Conservation (phyloP, 2,797 vertebrate genomes). For the Melanotaenia pygmaea region DNA sequence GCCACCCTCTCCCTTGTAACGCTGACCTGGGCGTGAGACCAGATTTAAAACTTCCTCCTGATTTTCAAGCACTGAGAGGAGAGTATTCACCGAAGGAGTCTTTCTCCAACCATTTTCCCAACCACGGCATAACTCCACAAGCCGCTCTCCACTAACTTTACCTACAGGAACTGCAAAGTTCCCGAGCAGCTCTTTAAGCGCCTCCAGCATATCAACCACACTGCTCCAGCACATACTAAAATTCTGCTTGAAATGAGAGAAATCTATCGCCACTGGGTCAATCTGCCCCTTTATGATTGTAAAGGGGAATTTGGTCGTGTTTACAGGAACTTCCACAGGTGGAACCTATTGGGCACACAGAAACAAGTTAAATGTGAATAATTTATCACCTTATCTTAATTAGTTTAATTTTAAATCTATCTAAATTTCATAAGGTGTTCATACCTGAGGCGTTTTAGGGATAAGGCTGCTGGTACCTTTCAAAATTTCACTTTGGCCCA, state of each 20-base stretch:
- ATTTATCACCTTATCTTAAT: not conserved
- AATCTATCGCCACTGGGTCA: conserved; percentile 76
- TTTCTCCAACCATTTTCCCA: conserved; percentile 63
- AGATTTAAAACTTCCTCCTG: conserved; percentile 68
- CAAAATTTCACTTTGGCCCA: conserved; percentile 11
- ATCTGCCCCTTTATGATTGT: conserved; percentile 76
- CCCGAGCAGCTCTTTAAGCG: conserved; percentile 78
- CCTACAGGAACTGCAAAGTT: conserved; percentile 83
- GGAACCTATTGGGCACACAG: conserved; percentile 63
- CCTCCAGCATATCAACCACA: conserved; percentile 72
- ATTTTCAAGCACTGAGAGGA: conserved; percentile 84
- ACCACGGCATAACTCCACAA: conserved; percentile 67
- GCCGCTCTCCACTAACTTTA: conserved; percentile 72
- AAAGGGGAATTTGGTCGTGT: conserved; percentile 63
- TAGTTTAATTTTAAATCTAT: not conserved
- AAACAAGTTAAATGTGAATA: conserved; percentile 27
- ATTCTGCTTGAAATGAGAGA: conserved; percentile 81
- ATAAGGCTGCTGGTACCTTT: conserved; percentile 11
- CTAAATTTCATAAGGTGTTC: not conserved
- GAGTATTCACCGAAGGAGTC: conserved; percentile 50
- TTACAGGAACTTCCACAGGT: conserved; percentile 19
- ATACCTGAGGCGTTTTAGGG: conserved; percentile 54
- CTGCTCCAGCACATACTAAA: conserved; percentile 79
- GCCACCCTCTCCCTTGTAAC: conserved; percentile 84
- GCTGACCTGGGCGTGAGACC: conserved; percentile 78